Evolutionary conservation across 1,140 invertebrate species (phyloP), one percentile per base, ranked within the genome.

Genomic region (Ostrea edulis): DNA sequence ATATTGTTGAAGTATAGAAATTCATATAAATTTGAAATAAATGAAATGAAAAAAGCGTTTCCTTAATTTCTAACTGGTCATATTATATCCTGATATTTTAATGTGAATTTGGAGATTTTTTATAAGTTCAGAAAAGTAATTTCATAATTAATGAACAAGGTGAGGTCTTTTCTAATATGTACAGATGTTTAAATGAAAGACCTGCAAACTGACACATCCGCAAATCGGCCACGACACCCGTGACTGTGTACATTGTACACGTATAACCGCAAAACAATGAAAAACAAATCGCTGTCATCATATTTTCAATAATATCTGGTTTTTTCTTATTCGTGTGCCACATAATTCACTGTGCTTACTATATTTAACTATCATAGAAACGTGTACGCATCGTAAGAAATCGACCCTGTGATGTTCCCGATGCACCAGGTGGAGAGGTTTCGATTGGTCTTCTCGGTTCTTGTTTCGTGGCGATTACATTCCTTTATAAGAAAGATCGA

Each of bases 401-500:
- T 77, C 68, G 68, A 77, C 68, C 68, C n/a, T 12, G 68, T 71
- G 68, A 71, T 71, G 68, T 12, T 71, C 22, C 22, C 68, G 8
- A 14, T 25, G 68, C 68, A 35, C 9, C 68, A 77, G 68, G 11
- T 77, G 68, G 68, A 17, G 68, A 35, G 68, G 22, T 29, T 25
- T 77, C 68, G 68, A 77, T 77, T 77, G 68, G 68, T 29, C 12
- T 77, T 77, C 68, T 22, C 14, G 68, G 25, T 29, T 35, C 29
- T 35, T 77, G 68, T 77, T 35, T 77, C 68, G 68, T 77, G 68
- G 68, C 68, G 68, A 44, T 35, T 25, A 77, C 68, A 77, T 77
- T 77, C 68, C 68, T 77, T 77, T 77, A 77, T 77, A 77, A 77
- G 68, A 77, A 14, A 77, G 68, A 77, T 77, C 35, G 68, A 12